A percentile compares a stretch with the other conserved stretches of the same genome.
These are phyloP conservation scores for Isurus oxyrinchus DNA, from an alignment of 2,113 vertebrate genomes.

Conservation along the genomic window DNA sequence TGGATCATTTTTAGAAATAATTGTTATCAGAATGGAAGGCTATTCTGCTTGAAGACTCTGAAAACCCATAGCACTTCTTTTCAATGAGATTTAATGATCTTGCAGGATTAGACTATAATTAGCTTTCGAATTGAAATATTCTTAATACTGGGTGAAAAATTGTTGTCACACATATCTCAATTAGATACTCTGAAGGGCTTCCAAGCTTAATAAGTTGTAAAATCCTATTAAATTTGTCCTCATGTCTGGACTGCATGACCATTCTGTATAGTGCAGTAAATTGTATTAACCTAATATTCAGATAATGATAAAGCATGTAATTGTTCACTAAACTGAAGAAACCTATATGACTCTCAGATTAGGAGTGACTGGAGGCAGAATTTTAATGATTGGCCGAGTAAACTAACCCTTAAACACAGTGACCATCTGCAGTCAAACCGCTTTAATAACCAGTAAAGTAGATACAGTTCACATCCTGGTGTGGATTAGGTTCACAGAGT, in stretches of 20 bases:
- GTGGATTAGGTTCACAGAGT: slow-evolving; percentile 52
- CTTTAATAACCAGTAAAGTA: slow-evolving; percentile 51
- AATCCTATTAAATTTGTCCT: slow-evolving; percentile 72
- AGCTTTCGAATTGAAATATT: background rate
- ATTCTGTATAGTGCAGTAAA: slow-evolving; percentile 45
- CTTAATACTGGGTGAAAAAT: background rate
- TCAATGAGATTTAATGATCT: background rate
- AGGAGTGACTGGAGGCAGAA: slow-evolving; percentile 57
- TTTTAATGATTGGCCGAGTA: slow-evolving; percentile 63
- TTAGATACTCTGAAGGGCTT: slow-evolving; percentile 36
- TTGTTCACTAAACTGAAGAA: background rate
- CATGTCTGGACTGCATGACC: slow-evolving; percentile 65
- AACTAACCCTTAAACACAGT: slow-evolving; percentile 55
- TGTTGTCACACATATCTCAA: background rate
- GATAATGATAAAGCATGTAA: background rate
- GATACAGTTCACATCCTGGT: slow-evolving; percentile 55
- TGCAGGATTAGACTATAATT: background rate
- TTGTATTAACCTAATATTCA: slow-evolving; percentile 39
- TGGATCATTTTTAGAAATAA: background rate
- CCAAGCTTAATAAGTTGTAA: slow-evolving; percentile 62
- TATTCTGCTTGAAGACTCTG: background rate
- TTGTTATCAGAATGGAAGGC: background rate
- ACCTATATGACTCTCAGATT: slow-evolving; percentile 48
- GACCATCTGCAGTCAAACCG: slow-evolving; percentile 47
- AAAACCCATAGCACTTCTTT: background rate